Base-by-base conservation (phyloP, 2,888 invertebrate species). In the Gastrophysa polygoni region DNA sequence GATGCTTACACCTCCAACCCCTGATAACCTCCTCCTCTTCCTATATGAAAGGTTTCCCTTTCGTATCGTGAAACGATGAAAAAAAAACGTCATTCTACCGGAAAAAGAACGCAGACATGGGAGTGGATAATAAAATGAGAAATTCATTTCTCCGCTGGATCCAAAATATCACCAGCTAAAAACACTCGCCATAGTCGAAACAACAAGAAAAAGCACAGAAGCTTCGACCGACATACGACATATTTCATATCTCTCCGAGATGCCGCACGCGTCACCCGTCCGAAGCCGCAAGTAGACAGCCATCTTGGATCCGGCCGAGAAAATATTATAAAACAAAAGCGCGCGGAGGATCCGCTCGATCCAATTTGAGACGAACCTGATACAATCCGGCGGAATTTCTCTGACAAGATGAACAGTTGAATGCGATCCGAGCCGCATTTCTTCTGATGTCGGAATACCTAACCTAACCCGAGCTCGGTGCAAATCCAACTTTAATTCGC, bases 401-500 rank as follows among this genome's bases (percentile, higher is more conserved):
- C 71, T 68, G 76, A 77, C 76, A 77, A 76, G 76, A 78, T 74
- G 76, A 75, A 75, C 75, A 75, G 73, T 69, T 77, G 77, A 78
- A 78, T 78, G 77, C 75, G 77, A 78, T 78, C 77, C 75, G 71
- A 74, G 73, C 73, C 72, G 68, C 75, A 75, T 75, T 75, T 75
- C 73, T 73, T 69, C 68, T 69, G 68, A 73, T 70, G 71, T 70
- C 64, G 68, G 76, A 76, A 77, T 76, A 75, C 72, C 71, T 74
- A 75, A 75, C 72, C 71, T 74, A 75, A 73, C 69, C 71, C 68
- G 67, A 68, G 69, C 73, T 66, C 69, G 73, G 71, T 76, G 75
- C 73, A 78, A 78, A 79, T 77, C 74, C 75, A 74, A 73, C 69
- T 77, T 77, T 78, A 78, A 77, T 78, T 75, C 54, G 44, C 71